Evolutionary conservation across 2,113 vertebrate genomes (phyloP), one percentile per base, ranked within the genome.

Genomic region (Aegotheles bennettii): DNA sequence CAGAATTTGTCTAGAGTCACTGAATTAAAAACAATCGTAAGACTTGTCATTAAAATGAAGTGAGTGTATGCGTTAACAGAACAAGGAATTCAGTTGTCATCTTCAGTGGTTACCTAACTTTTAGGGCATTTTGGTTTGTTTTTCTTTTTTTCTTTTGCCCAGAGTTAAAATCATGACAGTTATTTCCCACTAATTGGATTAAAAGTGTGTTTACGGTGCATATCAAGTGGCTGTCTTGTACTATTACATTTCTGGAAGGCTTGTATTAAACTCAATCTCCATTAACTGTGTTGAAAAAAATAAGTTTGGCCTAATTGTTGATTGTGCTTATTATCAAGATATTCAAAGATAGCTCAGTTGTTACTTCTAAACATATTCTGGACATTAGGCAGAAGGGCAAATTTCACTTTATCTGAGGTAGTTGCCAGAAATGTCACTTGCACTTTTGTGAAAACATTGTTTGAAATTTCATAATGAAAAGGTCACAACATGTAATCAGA

Each of bases 401-500:
- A 59, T 91, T 94, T 91, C 73, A 64, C 40, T 89, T 92, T 56
- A 64, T 84, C 28, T 79, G 53, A 95, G 79, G 61, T 57, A 47
- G 26, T 23, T 79, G 61, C 36, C 84, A 95, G 73, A 91, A 96
- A 87, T 57, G 28, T 91, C 84, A 84, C 61, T 94, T 78, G 12
- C 14, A 71, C 40, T 31, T n/a, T 21, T 68, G 76, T 75, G 47
- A 89, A 95, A 89, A 87, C 4, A 9, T 43, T 45, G 61, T 89
- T 84, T 75, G 50, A 84, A 70, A 87, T 57, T 92, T 94, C 80
- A 53, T 56, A 92, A 60, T 78, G 65, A 94, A 95, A 92, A 96
- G 92, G 92, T 95, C 91, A 89, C 38, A 86, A 65, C 71, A 65
- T 43, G 57, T 63, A 95, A 81, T 70, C 76, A 87, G 80, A 90